These are phyloP conservation scores for Tetranychus urticae DNA, from an alignment of 1,140 invertebrate genomes.

Conservation along the genomic window DNA sequence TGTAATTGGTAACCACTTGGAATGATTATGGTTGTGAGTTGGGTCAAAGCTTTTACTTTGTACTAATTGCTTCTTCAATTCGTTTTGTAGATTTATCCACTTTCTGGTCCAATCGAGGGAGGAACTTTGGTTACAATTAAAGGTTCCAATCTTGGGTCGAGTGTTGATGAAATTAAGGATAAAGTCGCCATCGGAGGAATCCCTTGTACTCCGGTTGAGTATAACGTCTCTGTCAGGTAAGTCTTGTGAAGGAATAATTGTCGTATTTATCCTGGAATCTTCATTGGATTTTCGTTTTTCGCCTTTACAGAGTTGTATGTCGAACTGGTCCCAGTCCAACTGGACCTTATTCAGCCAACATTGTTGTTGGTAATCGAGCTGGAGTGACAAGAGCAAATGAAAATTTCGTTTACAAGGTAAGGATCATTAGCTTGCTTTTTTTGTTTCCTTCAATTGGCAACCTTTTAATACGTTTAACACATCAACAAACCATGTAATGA, in stretches of 20 bases:
- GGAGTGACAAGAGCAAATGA: slow-evolving; percentile 67
- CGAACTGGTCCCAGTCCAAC: slow-evolving; percentile 45
- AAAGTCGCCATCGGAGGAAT: slow-evolving; percentile 76
- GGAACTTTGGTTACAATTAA: slow-evolving; percentile 84
- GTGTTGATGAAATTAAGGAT: slow-evolving; percentile 62
- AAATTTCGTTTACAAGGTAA: slow-evolving; percentile 28
- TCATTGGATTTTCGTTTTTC: not conserved
- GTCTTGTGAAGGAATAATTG: not conserved
- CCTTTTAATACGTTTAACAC: too few relatives aligned
- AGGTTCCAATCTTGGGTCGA: slow-evolving; percentile 79
- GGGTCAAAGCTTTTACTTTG: too few relatives aligned
- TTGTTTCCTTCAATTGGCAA: too few relatives aligned
- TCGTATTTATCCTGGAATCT: slow-evolving; percentile 2
- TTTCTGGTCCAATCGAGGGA: slow-evolving; percentile 57
- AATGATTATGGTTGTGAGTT: too few relatives aligned
- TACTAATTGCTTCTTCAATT: too few relatives aligned
- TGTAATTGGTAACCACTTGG: too few relatives aligned
- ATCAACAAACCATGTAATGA: too few relatives aligned
- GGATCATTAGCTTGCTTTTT: too few relatives aligned
- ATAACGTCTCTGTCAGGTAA: slow-evolving; percentile 55
- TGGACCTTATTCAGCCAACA: slow-evolving; percentile 44
- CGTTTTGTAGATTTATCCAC: slow-evolving; percentile 4
- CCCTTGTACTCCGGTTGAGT: slow-evolving; percentile 60
- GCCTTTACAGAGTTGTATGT: slow-evolving; percentile 41
- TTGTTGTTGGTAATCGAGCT: slow-evolving; percentile 66